Percentiles rank a stretch among this genome's conserved stretches.
These are phyloP conservation scores for Zaprionus capensis DNA, from an alignment of 1,140 invertebrate species.

Conservation along the genomic window DNA sequence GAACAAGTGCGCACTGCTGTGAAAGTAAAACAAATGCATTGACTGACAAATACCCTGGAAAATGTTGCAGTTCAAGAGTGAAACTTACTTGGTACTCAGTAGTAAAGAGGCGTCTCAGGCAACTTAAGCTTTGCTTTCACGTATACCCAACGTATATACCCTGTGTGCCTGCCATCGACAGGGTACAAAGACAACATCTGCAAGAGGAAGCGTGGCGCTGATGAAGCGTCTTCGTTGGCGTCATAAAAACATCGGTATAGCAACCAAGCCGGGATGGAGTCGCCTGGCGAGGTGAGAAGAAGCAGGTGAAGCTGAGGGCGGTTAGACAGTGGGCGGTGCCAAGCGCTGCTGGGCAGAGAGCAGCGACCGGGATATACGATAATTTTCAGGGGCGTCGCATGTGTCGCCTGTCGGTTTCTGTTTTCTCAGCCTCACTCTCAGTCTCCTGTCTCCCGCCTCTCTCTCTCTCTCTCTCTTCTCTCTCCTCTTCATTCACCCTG, in stretches of 20 bases:
- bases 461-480: neutral
- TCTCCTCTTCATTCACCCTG: neutral
- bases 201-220: constrained; percentile 38
- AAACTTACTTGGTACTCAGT: too few species aligned
- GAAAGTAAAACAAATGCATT: neutral
- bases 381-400: constrained; percentile 14
- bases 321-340: neutral
- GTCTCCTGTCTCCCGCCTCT: neutral
- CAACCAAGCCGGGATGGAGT: neutral
- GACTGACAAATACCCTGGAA: neutral
- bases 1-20: neutral
- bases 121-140: neutral
- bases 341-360: neutral
- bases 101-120: neutral
- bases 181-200: constrained; percentile 37
- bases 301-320: neutral
- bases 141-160: neutral
- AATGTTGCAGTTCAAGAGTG: neutral
- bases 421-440: constrained; percentile 9
- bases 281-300: neutral
- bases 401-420: constrained; percentile 11
- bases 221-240: constrained; percentile 43
- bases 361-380: constrained; percentile 12
- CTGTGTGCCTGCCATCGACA: neutral
- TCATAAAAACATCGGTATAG: constrained; percentile 10